phyloP scores from a whole-genome alignment of 1,140 invertebrate genomes.

The Drosophila carrolli region DNA sequence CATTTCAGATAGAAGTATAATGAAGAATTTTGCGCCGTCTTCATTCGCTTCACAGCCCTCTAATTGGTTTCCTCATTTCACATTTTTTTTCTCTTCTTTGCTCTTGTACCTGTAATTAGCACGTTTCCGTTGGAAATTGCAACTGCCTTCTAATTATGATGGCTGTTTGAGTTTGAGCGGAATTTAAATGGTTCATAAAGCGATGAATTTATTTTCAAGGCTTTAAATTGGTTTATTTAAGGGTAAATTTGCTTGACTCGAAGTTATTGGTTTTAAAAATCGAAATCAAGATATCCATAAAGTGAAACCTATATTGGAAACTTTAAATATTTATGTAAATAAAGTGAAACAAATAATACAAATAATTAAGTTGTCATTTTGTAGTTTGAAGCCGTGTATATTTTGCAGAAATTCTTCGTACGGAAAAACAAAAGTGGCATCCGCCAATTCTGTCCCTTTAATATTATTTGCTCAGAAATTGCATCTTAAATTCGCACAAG shows the following conservation, averaged over 20 bases:
- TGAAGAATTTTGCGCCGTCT: conserved; percentile 6
- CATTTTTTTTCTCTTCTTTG: conserved; percentile 2
- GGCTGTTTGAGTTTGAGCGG: neutral
- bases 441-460: too few relatives aligned
- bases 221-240: neutral
- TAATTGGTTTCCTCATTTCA: conserved; percentile 33
- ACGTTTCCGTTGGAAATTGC: conserved; percentile 19
- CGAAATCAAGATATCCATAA: too few relatives aligned
- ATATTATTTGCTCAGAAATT: conserved; percentile 19
- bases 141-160: conserved; percentile 21
- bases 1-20: conserved; percentile 12
- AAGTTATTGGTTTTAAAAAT: too few relatives aligned
- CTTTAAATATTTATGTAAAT: too few relatives aligned
- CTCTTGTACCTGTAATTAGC: conserved; percentile 33
- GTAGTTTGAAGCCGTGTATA: neutral
- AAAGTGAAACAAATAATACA: too few relatives aligned
- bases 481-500: conserved; percentile 14
- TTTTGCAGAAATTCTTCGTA: neutral
- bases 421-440: too few relatives aligned
- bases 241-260: too few relatives aligned
- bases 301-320: too few relatives aligned
- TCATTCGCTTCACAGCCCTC: neutral
- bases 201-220: neutral
- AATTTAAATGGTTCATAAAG: conserved; percentile 1
- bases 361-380: too few relatives aligned